Percentiles rank a stretch among this genome's conserved stretches.
Conservation (phyloP, 2,797 vertebrate genomes). For the Strix occidentalis region DNA sequence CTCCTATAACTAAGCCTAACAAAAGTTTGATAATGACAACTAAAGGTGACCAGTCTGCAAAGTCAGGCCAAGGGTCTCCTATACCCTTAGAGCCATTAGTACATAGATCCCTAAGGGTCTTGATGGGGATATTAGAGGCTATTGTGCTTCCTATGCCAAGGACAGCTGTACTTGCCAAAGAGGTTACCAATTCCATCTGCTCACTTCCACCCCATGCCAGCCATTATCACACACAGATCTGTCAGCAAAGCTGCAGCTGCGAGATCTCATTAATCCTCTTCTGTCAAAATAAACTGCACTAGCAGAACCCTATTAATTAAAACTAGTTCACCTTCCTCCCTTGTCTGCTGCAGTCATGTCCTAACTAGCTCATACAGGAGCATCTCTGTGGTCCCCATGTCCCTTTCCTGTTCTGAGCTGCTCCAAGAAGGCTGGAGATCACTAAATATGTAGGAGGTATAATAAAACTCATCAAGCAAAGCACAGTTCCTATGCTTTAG, state of each 20-base stretch:
- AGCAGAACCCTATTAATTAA: conserved; percentile 7
- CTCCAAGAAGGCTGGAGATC: background rate
- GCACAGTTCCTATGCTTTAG: background rate
- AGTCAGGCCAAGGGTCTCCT: background rate
- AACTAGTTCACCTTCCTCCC: background rate
- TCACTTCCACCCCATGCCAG: background rate
- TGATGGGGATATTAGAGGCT: background rate
- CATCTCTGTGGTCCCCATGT: background rate
- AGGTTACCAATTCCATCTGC: conserved; percentile 15
- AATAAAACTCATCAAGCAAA: background rate
- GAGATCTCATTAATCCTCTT: conserved; percentile 32
- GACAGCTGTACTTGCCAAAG: background rate
- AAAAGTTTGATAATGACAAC: background rate
- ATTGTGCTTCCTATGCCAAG: background rate
- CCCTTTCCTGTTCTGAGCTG: background rate
- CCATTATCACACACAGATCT: background rate
- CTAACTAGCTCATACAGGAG: background rate
- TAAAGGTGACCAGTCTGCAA: background rate
- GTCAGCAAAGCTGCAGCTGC: conserved; percentile 19
- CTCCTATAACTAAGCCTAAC: background rate
- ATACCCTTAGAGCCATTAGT: background rate
- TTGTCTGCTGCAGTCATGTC: background rate
- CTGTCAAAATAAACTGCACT: background rate
- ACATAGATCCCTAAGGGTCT: background rate
- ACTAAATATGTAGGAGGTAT: background rate